Evolutionary conservation across 2,113 vertebrate genomes (phyloP).

Genomic region (Saguinus imperator): DNA sequence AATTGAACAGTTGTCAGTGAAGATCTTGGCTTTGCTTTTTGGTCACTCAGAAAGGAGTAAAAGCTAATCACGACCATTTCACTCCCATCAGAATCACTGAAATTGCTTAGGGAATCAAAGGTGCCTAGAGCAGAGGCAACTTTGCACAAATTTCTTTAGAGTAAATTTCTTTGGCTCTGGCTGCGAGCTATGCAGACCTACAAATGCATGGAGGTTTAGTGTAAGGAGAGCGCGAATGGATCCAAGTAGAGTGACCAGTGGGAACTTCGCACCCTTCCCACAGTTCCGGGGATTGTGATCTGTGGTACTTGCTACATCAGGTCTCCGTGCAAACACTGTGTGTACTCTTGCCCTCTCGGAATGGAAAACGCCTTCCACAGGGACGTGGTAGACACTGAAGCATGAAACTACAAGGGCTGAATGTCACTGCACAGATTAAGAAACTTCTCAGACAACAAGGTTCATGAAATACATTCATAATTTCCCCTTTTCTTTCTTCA

Average conservation of each 20-base stretch:
- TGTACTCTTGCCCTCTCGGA: neutral
- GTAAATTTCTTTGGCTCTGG: too few species aligned
- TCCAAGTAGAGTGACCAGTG: neutral
- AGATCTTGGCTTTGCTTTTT: neutral
- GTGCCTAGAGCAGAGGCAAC: rapidly evolving
- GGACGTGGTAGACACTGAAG: neutral
- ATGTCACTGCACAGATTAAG: too few species aligned
- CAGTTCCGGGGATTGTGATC: rapidly evolving
- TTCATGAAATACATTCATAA: too few species aligned
- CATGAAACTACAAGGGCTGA: neutral
- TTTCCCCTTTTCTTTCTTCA: rapidly evolving
- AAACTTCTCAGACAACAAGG: neutral
- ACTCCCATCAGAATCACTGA: too few species aligned
- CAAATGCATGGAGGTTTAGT: neutral
- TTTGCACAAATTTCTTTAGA: rapidly evolving
- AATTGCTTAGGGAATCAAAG: neutral
- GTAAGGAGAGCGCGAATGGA: neutral
- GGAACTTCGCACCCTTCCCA: rapidly evolving
- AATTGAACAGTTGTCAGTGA: rapidly evolving
- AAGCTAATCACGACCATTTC: neutral
- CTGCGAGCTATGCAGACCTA: rapidly evolving
- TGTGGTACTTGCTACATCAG: neutral
- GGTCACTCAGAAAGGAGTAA: neutral
- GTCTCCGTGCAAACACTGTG: too few species aligned
- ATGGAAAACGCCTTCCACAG: neutral